phyloP scores from a whole-genome alignment of 35 echinoderm and acorn worm species.

The Lytechinus variegatus region DNA sequence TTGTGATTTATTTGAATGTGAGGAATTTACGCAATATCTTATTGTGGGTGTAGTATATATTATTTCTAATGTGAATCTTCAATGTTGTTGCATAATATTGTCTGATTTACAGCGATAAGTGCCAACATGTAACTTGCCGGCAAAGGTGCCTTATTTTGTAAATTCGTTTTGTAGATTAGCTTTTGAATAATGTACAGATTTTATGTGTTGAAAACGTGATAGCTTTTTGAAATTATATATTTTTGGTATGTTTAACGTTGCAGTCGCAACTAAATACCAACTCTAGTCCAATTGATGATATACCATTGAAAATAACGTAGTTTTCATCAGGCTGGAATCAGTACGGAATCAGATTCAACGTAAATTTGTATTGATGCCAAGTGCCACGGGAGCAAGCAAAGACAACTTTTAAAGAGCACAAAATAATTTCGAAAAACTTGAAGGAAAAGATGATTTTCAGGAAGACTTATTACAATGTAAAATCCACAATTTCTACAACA shows the following conservation, averaged over 20 bases:
- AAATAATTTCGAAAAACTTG: background rate
- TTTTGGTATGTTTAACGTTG: background rate
- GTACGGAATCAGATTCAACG: background rate
- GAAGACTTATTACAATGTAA: no score
- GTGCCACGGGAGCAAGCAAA: background rate
- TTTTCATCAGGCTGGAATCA: no score
- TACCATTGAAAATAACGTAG: no score
- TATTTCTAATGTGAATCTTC: background rate
- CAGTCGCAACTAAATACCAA: background rate
- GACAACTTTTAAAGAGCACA: background rate
- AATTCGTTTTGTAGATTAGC: background rate
- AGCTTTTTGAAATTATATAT: background rate
- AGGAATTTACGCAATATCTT: background rate
- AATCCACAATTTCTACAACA: no score
- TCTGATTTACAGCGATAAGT: conserved; percentile 21
- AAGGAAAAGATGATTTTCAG: background rate
- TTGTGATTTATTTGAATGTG: background rate
- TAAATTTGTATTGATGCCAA: background rate
- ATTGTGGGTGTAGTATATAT: background rate
- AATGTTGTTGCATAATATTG: conserved; percentile 20
- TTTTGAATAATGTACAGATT: background rate
- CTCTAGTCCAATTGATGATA: no score
- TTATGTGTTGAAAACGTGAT: background rate
- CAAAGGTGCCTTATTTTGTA: conserved; percentile 34
- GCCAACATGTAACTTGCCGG: conserved; percentile 24